These are phyloP conservation scores for Theretra japonica DNA, from an alignment of 2,888 invertebrate genomes.

Conservation along the genomic window DNA sequence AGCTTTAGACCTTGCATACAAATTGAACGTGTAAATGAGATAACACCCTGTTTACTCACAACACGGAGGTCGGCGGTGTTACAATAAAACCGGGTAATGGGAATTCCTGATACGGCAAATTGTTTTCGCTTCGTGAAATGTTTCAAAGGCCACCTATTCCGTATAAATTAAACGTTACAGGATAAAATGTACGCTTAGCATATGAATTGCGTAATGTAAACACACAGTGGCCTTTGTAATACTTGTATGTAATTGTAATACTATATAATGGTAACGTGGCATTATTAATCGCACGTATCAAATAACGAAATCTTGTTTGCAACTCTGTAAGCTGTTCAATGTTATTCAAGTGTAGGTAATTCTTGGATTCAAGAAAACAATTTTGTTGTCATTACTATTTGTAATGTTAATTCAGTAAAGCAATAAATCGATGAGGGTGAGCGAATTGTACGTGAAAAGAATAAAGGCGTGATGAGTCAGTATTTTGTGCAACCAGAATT, in stretches of 20 bases:
- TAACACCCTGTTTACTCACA: conserved; percentile 59
- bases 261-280: conserved; percentile 37
- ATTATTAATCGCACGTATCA: conserved; percentile 28
- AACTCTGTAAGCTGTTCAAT: conserved; percentile 16
- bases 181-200: conserved; percentile 23
- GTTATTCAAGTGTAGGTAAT: neutral
- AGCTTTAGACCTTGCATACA: conserved; percentile 76
- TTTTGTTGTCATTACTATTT: neutral
- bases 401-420: neutral
- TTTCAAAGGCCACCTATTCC: conserved; percentile 32
- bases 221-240: conserved; percentile 26
- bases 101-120: conserved; percentile 63
- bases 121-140: conserved; percentile 43
- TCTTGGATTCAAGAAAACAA: neutral
- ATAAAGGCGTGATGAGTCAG: too few species aligned
- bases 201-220: conserved; percentile 5
- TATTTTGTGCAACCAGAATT: neutral
- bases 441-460: too few species aligned
- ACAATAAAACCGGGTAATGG: conserved; percentile 63
- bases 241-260: conserved; percentile 34
- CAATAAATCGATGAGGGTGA: too few species aligned
- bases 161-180: conserved; percentile 27
- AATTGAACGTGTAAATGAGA: conserved; percentile 79
- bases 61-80: conserved; percentile 46
- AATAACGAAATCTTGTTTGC: conserved; percentile 35